Percentiles rank a stretch among this genome's conserved stretches.
phyloP scores from a whole-genome alignment of 2,888 invertebrate genomes.

The Conchocele bisecta region DNA sequence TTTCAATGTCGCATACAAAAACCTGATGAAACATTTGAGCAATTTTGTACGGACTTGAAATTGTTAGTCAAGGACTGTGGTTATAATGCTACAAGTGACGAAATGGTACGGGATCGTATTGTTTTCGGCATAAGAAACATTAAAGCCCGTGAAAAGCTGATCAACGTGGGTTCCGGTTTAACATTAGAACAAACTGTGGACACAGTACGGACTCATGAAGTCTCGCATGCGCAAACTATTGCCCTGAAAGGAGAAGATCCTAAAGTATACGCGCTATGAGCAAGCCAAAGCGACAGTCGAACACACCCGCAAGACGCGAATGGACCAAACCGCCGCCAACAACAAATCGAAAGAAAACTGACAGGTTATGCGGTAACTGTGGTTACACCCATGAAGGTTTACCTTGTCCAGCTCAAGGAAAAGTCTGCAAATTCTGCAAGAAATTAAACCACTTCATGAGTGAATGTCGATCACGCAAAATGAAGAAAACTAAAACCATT shows the following conservation, averaged over 20 bases:
- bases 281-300: neutral
- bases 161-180: neutral
- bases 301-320: too few species aligned
- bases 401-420: neutral
- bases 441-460: neutral
- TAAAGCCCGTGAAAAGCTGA: neutral
- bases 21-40: neutral
- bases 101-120: conserved; percentile 36
- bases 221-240: neutral
- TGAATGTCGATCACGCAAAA: neutral
- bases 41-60: neutral
- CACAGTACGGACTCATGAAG: neutral
- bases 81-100: conserved; percentile 12
- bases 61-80: neutral
- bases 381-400: too few species aligned
- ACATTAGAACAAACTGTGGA: conserved; percentile 1
- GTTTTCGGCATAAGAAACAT: conserved; percentile 30
- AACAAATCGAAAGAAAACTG: too few species aligned
- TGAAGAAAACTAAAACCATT: too few species aligned
- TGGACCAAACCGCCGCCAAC: too few species aligned
- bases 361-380: neutral
- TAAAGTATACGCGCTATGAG: neutral
- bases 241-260: neutral
- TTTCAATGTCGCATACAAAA: neutral
- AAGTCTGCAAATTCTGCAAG: neutral